Percentiles rank a stretch among this genome's conserved stretches.
These are phyloP conservation scores for Entosphenus tridentatus DNA, from an alignment of 2,113 vertebrate species.

Conservation along the genomic window DNA sequence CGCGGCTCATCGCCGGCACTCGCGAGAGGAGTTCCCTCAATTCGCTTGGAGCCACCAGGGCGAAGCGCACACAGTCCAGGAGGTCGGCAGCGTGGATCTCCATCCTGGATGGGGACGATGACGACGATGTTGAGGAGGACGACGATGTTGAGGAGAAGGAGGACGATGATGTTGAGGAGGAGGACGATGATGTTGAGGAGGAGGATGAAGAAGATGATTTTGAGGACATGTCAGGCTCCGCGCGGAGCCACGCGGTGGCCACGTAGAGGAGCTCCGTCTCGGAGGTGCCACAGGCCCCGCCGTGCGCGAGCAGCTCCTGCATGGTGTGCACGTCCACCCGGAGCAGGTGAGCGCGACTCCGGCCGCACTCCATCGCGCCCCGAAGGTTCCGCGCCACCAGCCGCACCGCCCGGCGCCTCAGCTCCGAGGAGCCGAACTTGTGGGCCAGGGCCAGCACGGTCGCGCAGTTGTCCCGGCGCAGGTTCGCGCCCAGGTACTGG, in stretches of 20 bases:
- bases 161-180: no score
- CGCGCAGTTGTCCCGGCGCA: slow-evolving; percentile 15
- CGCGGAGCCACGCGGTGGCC: slow-evolving; percentile 13
- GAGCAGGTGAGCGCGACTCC: slow-evolving; percentile 10
- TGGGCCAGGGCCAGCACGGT: slow-evolving; percentile 14
- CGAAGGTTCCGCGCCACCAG: slow-evolving; percentile 8
- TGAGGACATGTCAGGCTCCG: neutral
- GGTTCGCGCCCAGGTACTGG: slow-evolving; percentile 14
- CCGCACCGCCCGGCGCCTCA: slow-evolving; percentile 13
- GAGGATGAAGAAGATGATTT: no score
- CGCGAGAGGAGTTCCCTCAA: slow-evolving; percentile 13
- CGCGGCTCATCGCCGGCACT: slow-evolving; percentile 12
- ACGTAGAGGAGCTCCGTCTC: slow-evolving; percentile 18
- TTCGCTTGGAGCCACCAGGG: slow-evolving; percentile 15
- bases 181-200: no score
- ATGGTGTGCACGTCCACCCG: slow-evolving; percentile 14
- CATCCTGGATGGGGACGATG: no score
- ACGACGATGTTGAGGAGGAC: no score
- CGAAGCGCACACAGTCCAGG: slow-evolving; percentile 14
- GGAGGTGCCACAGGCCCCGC: neutral
- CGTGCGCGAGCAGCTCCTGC: slow-evolving; percentile 15
- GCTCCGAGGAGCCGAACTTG: slow-evolving; percentile 8
- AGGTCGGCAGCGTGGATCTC: slow-evolving; percentile 8
- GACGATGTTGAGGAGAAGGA: no score
- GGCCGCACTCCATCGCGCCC: no score